Percentiles rank a stretch among this genome's conserved stretches.
Evolutionary conservation across 2,888 invertebrate genomes (phyloP).

Genomic region (Palloptera scutellata): DNA sequence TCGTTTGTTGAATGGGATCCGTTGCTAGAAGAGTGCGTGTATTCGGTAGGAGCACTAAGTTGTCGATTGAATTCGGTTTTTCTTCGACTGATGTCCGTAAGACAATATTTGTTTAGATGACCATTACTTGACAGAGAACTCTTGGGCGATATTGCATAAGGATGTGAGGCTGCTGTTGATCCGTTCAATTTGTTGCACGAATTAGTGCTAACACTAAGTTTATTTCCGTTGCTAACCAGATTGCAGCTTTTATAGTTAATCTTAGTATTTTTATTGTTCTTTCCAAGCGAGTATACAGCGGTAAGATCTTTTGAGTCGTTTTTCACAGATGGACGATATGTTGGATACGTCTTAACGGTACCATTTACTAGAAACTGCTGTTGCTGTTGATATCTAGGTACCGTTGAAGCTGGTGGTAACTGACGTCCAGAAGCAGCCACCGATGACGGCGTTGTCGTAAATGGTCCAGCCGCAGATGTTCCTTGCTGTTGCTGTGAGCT

Average conservation of each 20-base stretch:
- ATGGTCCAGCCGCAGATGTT: constrained; percentile 37
- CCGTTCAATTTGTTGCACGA: constrained; percentile 54
- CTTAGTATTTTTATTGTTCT: constrained; percentile 49
- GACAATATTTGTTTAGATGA: constrained; percentile 60
- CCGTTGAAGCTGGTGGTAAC: constrained; percentile 51
- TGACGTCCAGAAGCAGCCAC: constrained; percentile 43
- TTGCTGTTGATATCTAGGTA: constrained; percentile 48
- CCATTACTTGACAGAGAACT: constrained; percentile 62
- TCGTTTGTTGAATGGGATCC: constrained; percentile 55
- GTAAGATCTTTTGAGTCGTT: constrained; percentile 55
- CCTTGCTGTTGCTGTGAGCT: constrained; percentile 45
- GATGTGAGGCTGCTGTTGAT: constrained; percentile 44
- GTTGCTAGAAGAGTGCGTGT: constrained; percentile 50
- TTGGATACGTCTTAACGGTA: constrained; percentile 58
- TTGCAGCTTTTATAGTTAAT: constrained; percentile 62
- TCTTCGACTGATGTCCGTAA: constrained; percentile 60
- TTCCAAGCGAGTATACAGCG: constrained; percentile 43
- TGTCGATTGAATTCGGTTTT: constrained; percentile 65
- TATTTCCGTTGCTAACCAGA: constrained; percentile 54
- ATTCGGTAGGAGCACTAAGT: constrained; percentile 64
- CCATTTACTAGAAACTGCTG: constrained; percentile 57
- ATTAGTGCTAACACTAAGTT: constrained; percentile 55
- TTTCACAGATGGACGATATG: constrained; percentile 60
- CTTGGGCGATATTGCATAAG: constrained; percentile 54
- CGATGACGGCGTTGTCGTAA: constrained; percentile 32